These are phyloP conservation scores for Antheraea yamamai DNA, from an alignment of 2,888 invertebrate genomes.

Conservation along the genomic window DNA sequence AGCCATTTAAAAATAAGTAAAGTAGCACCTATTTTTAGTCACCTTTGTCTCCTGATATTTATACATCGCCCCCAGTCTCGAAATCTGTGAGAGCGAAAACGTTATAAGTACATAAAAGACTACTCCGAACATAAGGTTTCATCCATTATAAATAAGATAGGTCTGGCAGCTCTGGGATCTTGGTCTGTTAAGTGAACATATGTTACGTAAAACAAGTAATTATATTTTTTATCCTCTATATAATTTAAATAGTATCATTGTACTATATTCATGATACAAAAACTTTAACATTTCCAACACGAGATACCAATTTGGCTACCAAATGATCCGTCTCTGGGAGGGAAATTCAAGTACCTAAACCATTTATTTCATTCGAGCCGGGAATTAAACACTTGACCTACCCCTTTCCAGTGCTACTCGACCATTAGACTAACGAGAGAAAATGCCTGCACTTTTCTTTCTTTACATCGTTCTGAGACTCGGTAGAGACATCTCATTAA, in stretches of 20 bases:
- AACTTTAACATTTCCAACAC: not conserved
- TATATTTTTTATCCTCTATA: not conserved
- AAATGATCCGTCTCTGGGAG: not conserved
- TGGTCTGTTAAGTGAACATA: too few relatives aligned
- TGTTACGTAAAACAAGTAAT: too few relatives aligned
- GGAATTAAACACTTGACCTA: slow-evolving; percentile 15
- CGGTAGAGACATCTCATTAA: not conserved
- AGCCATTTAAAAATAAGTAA: too few relatives aligned
- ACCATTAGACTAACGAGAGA: slow-evolving; percentile 15
- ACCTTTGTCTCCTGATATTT: too few relatives aligned
- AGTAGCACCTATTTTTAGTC: too few relatives aligned
- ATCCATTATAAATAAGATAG: too few relatives aligned
- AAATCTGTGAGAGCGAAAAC: too few relatives aligned
- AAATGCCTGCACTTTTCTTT: slow-evolving; percentile 14
- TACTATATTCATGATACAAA: not conserved
- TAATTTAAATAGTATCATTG: too few relatives aligned
- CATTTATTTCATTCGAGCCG: slow-evolving; percentile 10
- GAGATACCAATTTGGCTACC: not conserved
- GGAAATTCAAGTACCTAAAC: slow-evolving; percentile 9
- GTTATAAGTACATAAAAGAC: too few relatives aligned
- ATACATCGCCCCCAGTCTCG: too few relatives aligned
- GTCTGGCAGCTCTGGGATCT: too few relatives aligned
- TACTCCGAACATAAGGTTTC: too few relatives aligned
- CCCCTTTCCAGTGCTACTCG: slow-evolving; percentile 10
- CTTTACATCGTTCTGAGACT: slow-evolving; percentile 8